phyloP scores from a whole-genome alignment of 2,888 invertebrate species.

The Cosmia trapezina region DNA sequence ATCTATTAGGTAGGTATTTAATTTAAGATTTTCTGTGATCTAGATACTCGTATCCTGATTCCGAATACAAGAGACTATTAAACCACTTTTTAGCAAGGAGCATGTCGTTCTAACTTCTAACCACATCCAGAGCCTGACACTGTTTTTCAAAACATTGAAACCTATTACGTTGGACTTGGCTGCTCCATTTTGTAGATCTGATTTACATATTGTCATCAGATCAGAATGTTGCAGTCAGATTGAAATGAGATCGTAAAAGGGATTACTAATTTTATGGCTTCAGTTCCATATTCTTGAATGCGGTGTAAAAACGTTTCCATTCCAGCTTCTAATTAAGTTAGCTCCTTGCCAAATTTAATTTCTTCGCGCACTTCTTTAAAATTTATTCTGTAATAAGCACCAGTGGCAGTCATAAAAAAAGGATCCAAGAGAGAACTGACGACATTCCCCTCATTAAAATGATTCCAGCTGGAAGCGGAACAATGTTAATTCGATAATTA shows the following conservation, averaged over 20 bases:
- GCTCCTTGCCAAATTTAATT: conserved; percentile 69
- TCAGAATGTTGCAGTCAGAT: conserved; percentile 42
- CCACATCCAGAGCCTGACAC: not conserved
- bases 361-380: conserved; percentile 72
- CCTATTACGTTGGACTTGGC: conserved; percentile 9
- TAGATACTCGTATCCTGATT: not conserved
- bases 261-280: conserved; percentile 52
- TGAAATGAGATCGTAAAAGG: conserved; percentile 53
- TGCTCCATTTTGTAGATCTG: conserved; percentile 40
- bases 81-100: conserved; percentile 9
- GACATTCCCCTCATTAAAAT: conserved; percentile 76
- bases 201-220: conserved; percentile 55
- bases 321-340: conserved; percentile 71
- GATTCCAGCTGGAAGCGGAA: conserved; percentile 76
- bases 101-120: not conserved
- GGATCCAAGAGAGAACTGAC: conserved; percentile 72
- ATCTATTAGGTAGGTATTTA: conserved; percentile 3
- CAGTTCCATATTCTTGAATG: conserved; percentile 53
- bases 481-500: conserved; percentile 81
- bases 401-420: conserved; percentile 73
- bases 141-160: conserved; percentile 21
- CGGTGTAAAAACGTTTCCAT: conserved; percentile 66
- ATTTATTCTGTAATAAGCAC: conserved; percentile 75
- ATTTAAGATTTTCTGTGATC: not conserved
- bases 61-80: not conserved